A percentile compares a stretch with the other conserved stretches of the same genome.
Conservation (phyloP, 2,888 invertebrate genomes). For the Nysson spinosus region DNA sequence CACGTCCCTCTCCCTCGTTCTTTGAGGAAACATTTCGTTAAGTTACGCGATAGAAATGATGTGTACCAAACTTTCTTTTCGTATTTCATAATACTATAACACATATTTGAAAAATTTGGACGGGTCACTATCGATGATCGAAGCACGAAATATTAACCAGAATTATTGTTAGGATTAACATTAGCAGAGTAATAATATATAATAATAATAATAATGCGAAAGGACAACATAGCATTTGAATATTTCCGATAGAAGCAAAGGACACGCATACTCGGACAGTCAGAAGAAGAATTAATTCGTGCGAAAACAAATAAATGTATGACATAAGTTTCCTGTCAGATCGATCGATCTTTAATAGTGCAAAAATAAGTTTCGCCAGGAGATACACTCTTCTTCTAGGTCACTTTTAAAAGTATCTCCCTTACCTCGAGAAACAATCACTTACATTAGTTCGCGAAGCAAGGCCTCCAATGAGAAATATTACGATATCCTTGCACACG, state of each 20-base stretch:
- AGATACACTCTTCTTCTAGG: neutral
- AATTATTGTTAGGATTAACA: no score
- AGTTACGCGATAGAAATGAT: conserved; percentile 42
- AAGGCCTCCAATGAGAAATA: neutral
- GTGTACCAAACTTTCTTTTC: conserved; percentile 50
- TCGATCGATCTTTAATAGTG: no score
- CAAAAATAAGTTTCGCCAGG: neutral
- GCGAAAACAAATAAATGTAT: no score
- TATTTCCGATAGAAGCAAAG: no score
- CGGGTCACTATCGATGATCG: neutral
- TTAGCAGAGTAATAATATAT: no score
- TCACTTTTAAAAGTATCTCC: conserved; percentile 12
- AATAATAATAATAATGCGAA: no score
- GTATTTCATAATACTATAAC: conserved; percentile 2
- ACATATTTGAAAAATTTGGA: conserved; percentile 6
- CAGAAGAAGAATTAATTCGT: no score
- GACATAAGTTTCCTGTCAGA: no score
- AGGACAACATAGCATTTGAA: no score
- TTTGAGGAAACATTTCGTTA: conserved; percentile 48
- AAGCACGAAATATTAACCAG: neutral
- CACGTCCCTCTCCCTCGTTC: conserved; percentile 7
- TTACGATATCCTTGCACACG: conserved; percentile 20
- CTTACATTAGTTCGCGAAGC: conserved; percentile 4
- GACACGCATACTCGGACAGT: no score
- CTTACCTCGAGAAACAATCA: conserved; percentile 4